Evolutionary conservation across 2,888 invertebrate genomes (phyloP), one percentile per base, ranked within the genome.

Genomic region (Ephialtes manifestator): DNA sequence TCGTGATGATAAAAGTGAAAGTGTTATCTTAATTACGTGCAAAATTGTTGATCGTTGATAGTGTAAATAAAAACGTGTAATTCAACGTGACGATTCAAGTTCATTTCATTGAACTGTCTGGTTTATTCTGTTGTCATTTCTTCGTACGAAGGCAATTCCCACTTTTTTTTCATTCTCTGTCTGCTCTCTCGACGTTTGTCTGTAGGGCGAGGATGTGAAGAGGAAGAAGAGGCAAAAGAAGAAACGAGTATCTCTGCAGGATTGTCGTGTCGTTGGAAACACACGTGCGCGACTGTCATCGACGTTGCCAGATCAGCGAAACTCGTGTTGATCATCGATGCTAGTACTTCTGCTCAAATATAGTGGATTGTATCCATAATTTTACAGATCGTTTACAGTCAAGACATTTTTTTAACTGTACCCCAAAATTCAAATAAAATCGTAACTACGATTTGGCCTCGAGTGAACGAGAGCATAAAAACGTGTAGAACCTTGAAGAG

Each of bases 251-350:
- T 81, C 65, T 46, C 58, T 7, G 60, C 51, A 51, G 67, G 53
- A 77, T 39, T 15, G 76, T 81, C 65, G 76, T 55, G 18, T 63
- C 53, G 60, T 28, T 51, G 39, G 53, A 20, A 13, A 60, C 68
- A 75, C 85, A 82, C 85, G 85, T 82, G 85, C 78, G 81, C 35
- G 60, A 82, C 71, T 75, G 82, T 82, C 82, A 82, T 79, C 85
- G 71, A 79, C 79, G 85, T 85, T 82, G 82, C 85, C 85, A 85
- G 82, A 85, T 85, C 82, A 65, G 31, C 46, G 11, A 43, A 51
- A 65, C 35, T 63, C 7, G n/a, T 63, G 63, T n/a, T 35, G 35
- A 63, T 35, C 10, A n/a, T 63, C 55, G 28, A 11, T 24, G 55
- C 11, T 28, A 24, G 28, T 58, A 20, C 53, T 53, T 18, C 53